These are phyloP conservation scores for Theristicus caerulescens DNA, from an alignment of 2,113 vertebrate genomes.

Conservation along the genomic window DNA sequence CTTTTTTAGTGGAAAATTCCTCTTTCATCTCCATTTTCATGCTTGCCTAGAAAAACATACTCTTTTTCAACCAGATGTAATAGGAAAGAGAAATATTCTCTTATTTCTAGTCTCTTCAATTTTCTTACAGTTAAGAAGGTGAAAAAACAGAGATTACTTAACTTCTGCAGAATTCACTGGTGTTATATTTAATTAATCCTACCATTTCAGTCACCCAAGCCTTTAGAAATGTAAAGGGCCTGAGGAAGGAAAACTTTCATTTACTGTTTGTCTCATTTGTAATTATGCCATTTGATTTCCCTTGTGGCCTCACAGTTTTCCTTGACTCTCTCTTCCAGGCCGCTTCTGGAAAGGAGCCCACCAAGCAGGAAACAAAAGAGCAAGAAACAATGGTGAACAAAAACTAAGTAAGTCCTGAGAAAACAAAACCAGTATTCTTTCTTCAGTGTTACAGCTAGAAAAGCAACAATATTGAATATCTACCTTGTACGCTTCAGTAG, in stretches of 20 bases:
- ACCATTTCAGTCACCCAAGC: slow-evolving; percentile 8
- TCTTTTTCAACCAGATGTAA: not conserved
- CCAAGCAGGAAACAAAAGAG: not conserved
- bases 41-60: slow-evolving; percentile 31
- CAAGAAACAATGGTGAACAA: not conserved
- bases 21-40: slow-evolving; percentile 47
- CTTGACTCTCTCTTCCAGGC: not conserved
- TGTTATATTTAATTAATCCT: slow-evolving; percentile 40
- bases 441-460: not conserved
- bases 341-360: slow-evolving; percentile 18
- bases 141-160: not conserved
- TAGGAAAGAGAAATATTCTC: not conserved
- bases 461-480: not conserved
- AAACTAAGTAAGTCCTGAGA: not conserved
- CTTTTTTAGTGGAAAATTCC: not conserved
- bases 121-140: not conserved
- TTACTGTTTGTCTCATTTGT: slow-evolving; percentile 10
- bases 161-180: slow-evolving; percentile 2
- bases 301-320: not conserved
- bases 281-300: slow-evolving; percentile 55
- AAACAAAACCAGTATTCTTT: not conserved
- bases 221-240: not conserved
- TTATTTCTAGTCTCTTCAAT: not conserved
- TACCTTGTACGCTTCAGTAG: not conserved
- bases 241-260: slow-evolving; percentile 22